Percentiles rank a stretch among this genome's conserved stretches.
Evolutionary conservation across 1,140 invertebrate species (phyloP).

Genomic region (Triops longicaudatus): DNA sequence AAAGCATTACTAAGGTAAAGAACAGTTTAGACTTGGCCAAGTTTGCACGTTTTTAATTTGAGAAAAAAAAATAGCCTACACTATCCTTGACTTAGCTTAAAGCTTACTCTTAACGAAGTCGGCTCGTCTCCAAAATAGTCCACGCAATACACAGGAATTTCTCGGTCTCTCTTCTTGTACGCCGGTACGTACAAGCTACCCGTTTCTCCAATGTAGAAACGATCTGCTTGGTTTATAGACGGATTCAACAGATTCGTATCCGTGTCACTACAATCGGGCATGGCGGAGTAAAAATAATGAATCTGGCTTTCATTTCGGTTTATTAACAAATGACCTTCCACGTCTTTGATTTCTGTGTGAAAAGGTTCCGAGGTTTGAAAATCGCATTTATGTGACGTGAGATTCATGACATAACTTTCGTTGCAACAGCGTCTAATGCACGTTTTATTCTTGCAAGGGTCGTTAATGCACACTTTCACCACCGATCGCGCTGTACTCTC

Average conservation of each 20-base stretch:
- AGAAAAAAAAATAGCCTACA: no score
- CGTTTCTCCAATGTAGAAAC: neutral
- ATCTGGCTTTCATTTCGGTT: neutral
- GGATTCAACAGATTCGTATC: neutral
- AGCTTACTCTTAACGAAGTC: neutral
- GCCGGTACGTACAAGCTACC: neutral
- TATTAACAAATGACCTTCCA: neutral
- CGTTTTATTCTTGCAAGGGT: constrained; percentile 18
- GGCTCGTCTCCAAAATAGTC: neutral
- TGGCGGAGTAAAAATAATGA: neutral
- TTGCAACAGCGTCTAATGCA: neutral
- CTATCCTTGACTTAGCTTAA: no score
- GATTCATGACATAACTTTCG: neutral
- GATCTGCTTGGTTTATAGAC: neutral
- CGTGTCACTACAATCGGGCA: neutral
- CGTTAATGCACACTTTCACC: neutral
- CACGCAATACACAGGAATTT: constrained; percentile 5
- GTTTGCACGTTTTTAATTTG: no score
- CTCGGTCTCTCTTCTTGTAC: neutral
- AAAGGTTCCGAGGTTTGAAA: neutral
- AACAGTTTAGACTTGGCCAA: no score
- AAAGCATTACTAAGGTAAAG: no score
- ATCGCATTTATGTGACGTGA: neutral
- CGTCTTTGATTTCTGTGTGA: neutral
- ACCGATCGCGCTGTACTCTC: neutral